phyloP scores from a whole-genome alignment of 1,140 invertebrate species.

The Nautilus pompilius region DNA sequence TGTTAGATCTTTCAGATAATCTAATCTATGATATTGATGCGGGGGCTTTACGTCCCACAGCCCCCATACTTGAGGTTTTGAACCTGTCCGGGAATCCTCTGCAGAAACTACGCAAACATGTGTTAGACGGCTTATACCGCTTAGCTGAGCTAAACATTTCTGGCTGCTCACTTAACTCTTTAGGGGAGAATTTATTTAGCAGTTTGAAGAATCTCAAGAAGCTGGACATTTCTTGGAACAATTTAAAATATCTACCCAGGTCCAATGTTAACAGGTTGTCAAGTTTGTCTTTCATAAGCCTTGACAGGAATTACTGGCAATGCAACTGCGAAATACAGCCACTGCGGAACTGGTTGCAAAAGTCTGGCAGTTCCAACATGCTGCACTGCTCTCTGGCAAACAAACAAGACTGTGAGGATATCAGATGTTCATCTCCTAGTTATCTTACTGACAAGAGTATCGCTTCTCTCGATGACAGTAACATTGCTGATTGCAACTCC shows the following conservation, averaged over 20 bases:
- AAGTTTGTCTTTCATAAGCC: slow-evolving; percentile 13
- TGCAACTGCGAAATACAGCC: slow-evolving; percentile 36
- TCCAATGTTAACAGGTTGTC: slow-evolving; percentile 17
- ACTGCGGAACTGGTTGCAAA: slow-evolving; percentile 26
- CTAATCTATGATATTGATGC: slow-evolving; percentile 17
- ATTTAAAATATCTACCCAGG: slow-evolving; percentile 24
- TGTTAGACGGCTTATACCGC: slow-evolving; percentile 23
- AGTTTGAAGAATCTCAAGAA: slow-evolving; percentile 14
- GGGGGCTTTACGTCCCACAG: slow-evolving; percentile 16
- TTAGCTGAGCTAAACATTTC: slow-evolving; percentile 31
- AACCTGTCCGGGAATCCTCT: slow-evolving; percentile 33
- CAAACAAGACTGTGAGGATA: too few relatives aligned
- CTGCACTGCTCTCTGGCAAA: slow-evolving; percentile 18
- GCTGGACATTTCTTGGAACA: slow-evolving; percentile 34
- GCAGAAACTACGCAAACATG: slow-evolving; percentile 10
- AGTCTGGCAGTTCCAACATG: not conserved
- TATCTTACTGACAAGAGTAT: too few relatives aligned
- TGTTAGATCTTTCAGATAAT: slow-evolving; percentile 34
- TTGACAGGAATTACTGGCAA: slow-evolving; percentile 30
- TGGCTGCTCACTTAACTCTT: slow-evolving; percentile 18
- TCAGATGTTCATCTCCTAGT: too few relatives aligned
- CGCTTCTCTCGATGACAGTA: not conserved
- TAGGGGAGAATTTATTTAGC: slow-evolving; percentile 17
- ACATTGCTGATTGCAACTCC: slow-evolving; percentile 16
- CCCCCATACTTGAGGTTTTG: slow-evolving; percentile 16